phyloP scores from a whole-genome alignment of 1,140 invertebrate genomes.

The Calephelis virginiensis region DNA sequence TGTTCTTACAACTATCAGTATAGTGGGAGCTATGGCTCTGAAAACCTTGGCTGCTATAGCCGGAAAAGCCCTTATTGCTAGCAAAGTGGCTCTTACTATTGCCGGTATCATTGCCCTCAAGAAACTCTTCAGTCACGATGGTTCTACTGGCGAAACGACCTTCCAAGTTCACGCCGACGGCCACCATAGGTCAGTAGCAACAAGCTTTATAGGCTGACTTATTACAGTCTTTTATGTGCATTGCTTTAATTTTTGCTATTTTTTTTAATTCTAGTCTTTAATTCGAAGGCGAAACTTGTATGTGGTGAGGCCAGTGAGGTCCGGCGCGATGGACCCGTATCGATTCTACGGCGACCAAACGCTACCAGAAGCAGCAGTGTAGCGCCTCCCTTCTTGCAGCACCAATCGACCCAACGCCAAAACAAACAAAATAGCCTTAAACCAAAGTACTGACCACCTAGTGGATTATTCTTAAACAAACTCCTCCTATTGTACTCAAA shows the following conservation, averaged over 20 bases:
- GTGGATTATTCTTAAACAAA: slow-evolving; percentile 50
- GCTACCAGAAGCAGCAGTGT: slow-evolving; percentile 78
- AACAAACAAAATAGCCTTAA: slow-evolving; percentile 62
- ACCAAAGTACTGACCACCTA: slow-evolving; percentile 66
- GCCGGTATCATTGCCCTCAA: slow-evolving; percentile 84
- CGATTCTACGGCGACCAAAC: slow-evolving; percentile 77
- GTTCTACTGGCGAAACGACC: slow-evolving; percentile 78
- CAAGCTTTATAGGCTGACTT: not conserved
- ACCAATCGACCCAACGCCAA: slow-evolving; percentile 40
- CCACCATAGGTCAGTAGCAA: slow-evolving; percentile 77
- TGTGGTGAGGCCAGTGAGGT: slow-evolving; percentile 79
- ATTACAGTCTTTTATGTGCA: not conserved
- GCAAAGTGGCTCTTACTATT: slow-evolving; percentile 84
- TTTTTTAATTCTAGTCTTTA: slow-evolving; percentile 68
- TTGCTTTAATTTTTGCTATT: slow-evolving; percentile 40
- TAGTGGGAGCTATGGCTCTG: slow-evolving; percentile 79
- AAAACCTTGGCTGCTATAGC: slow-evolving; percentile 83
- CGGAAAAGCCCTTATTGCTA: slow-evolving; percentile 83
- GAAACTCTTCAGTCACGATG: slow-evolving; percentile 83
- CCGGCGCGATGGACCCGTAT: slow-evolving; percentile 76
- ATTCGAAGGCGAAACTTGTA: slow-evolving; percentile 80
- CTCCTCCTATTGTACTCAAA: slow-evolving; percentile 52
- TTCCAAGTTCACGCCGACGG: slow-evolving; percentile 83
- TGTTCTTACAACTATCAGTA: slow-evolving; percentile 81
- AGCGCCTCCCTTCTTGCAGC: slow-evolving; percentile 44